phyloP scores from a whole-genome alignment of 1,140 invertebrate species.

The Pseudomyrmex pallidus region DNA sequence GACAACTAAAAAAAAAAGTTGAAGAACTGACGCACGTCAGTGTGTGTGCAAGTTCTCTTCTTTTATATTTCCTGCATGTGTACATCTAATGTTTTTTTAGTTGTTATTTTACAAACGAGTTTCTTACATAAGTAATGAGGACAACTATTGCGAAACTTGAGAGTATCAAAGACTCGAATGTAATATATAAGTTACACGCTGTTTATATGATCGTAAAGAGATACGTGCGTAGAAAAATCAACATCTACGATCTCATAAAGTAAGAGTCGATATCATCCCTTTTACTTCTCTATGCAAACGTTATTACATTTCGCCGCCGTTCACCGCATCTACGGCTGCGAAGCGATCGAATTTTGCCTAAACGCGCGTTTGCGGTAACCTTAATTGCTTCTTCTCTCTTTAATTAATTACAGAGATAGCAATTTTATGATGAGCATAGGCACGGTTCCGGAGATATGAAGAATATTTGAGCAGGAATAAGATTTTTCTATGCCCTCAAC shows the following conservation, averaged over 20 bases:
- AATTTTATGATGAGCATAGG: too few species aligned
- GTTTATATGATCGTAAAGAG: slow-evolving; percentile 25
- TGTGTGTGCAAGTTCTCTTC: slow-evolving; percentile 13
- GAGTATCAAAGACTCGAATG: background rate
- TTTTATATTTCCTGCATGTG: background rate
- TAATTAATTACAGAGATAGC: background rate
- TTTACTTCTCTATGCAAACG: slow-evolving; percentile 4
- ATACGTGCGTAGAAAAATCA: slow-evolving; percentile 57
- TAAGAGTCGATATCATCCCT: background rate
- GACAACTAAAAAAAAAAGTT: slow-evolving; percentile 9
- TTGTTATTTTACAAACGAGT: background rate
- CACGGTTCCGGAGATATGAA: too few species aligned
- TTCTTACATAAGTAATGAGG: background rate
- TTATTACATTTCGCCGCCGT: slow-evolving; percentile 30
- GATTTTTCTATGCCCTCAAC: too few species aligned
- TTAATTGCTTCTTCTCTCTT: slow-evolving; percentile 10
- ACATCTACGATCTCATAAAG: slow-evolving; percentile 20
- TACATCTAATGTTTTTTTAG: too few species aligned
- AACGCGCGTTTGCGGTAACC: background rate
- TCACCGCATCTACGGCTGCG: background rate
- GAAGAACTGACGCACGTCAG: background rate
- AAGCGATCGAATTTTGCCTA: background rate
- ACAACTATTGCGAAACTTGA: background rate
- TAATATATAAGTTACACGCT: background rate
- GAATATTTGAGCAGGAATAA: too few species aligned